Conservation (phyloP, 2,113 vertebrate species). For the Probosciger aterrimus region DNA sequence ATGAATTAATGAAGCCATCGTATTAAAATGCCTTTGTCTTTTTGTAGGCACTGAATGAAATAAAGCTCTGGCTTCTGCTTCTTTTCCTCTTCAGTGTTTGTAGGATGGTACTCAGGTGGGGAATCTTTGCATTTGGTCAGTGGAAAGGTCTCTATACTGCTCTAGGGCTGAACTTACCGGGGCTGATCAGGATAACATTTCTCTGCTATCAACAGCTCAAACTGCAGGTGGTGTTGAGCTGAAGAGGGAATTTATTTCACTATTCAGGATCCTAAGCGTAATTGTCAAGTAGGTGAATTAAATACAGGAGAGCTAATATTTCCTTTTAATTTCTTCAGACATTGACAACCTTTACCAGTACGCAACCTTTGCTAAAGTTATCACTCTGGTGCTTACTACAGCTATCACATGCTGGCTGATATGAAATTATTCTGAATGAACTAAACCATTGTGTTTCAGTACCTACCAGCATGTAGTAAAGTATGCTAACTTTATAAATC, state of each 20-base stretch:
- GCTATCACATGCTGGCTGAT: neutral
- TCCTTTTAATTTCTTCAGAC: neutral
- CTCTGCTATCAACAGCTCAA: neutral
- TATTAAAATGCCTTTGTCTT: neutral
- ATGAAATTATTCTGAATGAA: neutral
- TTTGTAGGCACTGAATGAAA: neutral
- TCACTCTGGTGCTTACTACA: neutral
- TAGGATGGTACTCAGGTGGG: neutral
- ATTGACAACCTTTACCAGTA: neutral
- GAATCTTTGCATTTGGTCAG: neutral
- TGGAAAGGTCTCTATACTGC: neutral
- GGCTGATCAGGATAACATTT: neutral
- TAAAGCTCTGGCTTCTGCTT: neutral
- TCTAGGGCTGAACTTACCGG: neutral
- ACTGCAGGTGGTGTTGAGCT: neutral
- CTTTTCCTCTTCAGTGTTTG: neutral
- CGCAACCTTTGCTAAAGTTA: neutral
- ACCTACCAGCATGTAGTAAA: neutral
- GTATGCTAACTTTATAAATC: neutral
- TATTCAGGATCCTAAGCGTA: neutral
- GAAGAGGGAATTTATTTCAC: neutral
- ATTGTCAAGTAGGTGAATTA: conserved; percentile 4
- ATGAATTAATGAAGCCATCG: neutral
- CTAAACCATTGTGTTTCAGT: neutral
- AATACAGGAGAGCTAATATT: neutral